Evolutionary conservation across 1,140 invertebrate species (phyloP).

Genomic region (Drosophila neocordata): DNA sequence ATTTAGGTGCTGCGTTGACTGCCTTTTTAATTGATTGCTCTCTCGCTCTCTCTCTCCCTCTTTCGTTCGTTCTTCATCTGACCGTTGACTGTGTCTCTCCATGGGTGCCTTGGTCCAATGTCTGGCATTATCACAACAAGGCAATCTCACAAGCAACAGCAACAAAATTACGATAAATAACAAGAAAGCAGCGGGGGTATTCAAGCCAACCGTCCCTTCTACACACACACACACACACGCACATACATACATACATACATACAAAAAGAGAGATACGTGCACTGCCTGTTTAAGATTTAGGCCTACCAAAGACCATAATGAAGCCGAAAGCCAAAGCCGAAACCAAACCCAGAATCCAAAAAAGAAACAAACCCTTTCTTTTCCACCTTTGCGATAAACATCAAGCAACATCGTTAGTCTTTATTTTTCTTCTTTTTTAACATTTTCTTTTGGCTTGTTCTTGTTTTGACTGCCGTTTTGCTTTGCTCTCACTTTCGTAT

Average conservation of each 20-base stretch:
- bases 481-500: constrained; percentile 54
- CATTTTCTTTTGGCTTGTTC: constrained; percentile 32
- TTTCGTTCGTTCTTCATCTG: background rate
- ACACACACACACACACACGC: constrained; percentile 22
- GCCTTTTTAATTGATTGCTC: constrained; percentile 80
- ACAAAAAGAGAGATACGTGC: constrained; percentile 43
- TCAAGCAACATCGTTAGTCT: constrained; percentile 70
- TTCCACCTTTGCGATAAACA: constrained; percentile 67
- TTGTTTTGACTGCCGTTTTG: constrained; percentile 66
- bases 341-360: constrained; percentile 7
- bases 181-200: constrained; percentile 59
- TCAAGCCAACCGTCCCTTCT: constrained; percentile 13
- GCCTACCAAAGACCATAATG: constrained; percentile 63
- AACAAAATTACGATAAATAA: constrained; percentile 67
- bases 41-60: background rate
- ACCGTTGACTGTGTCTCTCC: background rate
- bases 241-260: background rate
- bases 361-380: constrained; percentile 68
- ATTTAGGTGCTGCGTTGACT: constrained; percentile 57
- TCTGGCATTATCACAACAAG: constrained; percentile 75
- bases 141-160: constrained; percentile 57
- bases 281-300: constrained; percentile 55
- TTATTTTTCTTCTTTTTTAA: constrained; percentile 36
- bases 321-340: constrained; percentile 38
- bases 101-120: constrained; percentile 39